Evolutionary conservation across 2,888 invertebrate species (phyloP).

Genomic region (Ophioninae sp.): DNA sequence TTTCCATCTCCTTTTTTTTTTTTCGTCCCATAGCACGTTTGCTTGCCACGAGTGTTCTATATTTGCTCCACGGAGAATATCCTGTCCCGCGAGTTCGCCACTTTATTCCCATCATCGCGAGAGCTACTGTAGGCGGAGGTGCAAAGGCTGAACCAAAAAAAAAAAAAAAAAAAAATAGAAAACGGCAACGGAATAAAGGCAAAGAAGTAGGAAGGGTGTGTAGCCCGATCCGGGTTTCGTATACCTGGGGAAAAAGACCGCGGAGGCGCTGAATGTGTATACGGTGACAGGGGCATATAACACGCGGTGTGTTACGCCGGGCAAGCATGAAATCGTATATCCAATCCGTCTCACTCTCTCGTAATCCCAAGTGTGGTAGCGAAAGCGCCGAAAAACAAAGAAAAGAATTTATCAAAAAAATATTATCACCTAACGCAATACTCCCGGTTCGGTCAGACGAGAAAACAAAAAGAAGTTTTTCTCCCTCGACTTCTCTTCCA

Average conservation of each 20-base stretch:
- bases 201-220: neutral
- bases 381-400: constrained; percentile 23
- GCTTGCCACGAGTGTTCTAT: neutral
- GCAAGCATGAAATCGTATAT: constrained; percentile 48
- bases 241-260: constrained; percentile 29
- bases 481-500: neutral
- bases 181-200: neutral
- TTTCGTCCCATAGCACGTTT: constrained; percentile 16
- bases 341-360: constrained; percentile 23
- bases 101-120: constrained; percentile 59
- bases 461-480: neutral
- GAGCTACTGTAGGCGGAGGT: constrained; percentile 14
- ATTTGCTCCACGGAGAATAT: constrained; percentile 46
- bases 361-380: constrained; percentile 10
- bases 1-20: constrained; percentile 43
- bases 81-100: constrained; percentile 56
- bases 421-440: constrained; percentile 10
- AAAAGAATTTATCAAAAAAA: constrained; percentile 17
- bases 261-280: constrained; percentile 20
- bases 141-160: constrained; percentile 9
- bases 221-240: neutral
- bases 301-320: constrained; percentile 30
- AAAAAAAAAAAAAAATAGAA: neutral
- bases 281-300: constrained; percentile 43
- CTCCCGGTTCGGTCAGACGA: constrained; percentile 2